phyloP scores from a whole-genome alignment of 30 jellyfish, hydroid and myxozoan genomes.

The Cassiopea xamachana region DNA sequence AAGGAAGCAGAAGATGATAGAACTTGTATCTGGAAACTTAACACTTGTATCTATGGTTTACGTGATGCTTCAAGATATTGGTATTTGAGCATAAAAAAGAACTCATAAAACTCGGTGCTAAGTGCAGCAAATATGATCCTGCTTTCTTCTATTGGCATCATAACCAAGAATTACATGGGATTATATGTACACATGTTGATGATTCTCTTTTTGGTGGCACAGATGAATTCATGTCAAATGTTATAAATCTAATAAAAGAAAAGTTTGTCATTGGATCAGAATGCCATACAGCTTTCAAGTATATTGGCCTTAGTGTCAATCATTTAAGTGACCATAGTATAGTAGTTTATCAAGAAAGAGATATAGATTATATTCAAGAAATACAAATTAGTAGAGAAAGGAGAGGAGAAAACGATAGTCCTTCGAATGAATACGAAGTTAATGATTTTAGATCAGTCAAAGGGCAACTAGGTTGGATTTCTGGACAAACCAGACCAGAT shows the following conservation, averaged over 20 bases:
- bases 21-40: neutral
- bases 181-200: neutral
- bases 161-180: neutral
- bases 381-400: neutral
- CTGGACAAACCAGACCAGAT: constrained; percentile 56
- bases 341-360: neutral
- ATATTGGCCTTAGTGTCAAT: neutral
- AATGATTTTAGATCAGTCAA: constrained; percentile 6
- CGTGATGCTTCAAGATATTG: neutral
- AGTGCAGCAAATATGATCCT: neutral
- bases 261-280: neutral
- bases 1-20: neutral
- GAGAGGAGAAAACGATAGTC: neutral
- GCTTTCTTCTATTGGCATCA: neutral
- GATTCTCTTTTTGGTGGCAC: neutral
- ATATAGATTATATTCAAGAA: neutral
- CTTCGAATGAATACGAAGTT: neutral
- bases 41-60: neutral
- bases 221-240: neutral
- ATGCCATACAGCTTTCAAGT: neutral
- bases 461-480: constrained; percentile 47
- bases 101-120: neutral
- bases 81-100: neutral
- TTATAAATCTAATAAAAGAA: neutral
- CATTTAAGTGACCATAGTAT: neutral